Percentiles rank a stretch among this genome's conserved stretches.
phyloP scores from a whole-genome alignment of 2,113 vertebrate genomes.

The Poeciliopsis prolifica region DNA sequence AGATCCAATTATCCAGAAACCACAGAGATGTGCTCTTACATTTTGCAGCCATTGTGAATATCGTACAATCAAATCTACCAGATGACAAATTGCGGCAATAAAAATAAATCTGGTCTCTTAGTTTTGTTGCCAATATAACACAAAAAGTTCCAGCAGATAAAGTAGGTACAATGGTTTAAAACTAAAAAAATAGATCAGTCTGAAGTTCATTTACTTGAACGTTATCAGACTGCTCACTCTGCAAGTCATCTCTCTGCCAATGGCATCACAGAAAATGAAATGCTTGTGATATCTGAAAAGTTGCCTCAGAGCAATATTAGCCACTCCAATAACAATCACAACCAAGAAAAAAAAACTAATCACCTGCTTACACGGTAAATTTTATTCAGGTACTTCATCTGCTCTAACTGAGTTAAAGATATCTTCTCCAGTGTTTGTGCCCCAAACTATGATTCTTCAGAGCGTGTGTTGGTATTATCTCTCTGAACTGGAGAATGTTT shows the following conservation, averaged over 20 bases:
- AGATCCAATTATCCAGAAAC: conserved; percentile 1
- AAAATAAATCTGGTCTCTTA: too few species aligned
- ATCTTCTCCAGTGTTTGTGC: conserved; percentile 43
- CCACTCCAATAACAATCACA: conserved; percentile 30
- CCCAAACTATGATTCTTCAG: conserved; percentile 20
- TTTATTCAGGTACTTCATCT: conserved; percentile 12
- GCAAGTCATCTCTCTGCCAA: conserved; percentile 21
- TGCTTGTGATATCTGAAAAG: conserved; percentile 31
- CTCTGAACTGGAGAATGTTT: conserved; percentile 10
- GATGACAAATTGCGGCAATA: too few species aligned
- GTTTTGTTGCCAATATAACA: not conserved
- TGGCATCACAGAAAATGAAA: conserved; percentile 47
- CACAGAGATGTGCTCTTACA: not conserved
- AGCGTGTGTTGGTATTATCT: conserved; percentile 32
- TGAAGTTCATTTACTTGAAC: conserved; percentile 8
- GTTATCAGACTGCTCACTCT: conserved; percentile 15
- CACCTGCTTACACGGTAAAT: conserved; percentile 17
- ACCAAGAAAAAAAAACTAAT: conserved; percentile 25
- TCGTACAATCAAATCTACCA: not conserved
- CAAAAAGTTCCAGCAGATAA: too few species aligned
- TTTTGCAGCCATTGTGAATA: not conserved
- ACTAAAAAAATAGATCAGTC: conserved; percentile 2
- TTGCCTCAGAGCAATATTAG: conserved; percentile 41
- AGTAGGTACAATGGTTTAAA: not conserved
- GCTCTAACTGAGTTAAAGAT: conserved; percentile 38